Conservation (phyloP, 2,113 vertebrate genomes). For the Apaloderma vittatum region DNA sequence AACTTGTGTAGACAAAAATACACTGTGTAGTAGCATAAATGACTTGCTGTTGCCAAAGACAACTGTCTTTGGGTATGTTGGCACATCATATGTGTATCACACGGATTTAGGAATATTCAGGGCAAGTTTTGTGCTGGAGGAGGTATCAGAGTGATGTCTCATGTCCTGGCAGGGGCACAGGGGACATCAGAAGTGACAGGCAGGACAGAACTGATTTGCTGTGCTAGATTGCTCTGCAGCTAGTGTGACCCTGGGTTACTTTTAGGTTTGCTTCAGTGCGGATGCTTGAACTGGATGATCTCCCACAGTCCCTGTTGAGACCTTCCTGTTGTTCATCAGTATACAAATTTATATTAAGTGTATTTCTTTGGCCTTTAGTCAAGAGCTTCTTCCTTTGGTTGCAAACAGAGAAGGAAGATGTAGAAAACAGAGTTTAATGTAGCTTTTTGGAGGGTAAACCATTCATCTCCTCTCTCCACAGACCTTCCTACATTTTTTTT, state of each 20-base stretch:
- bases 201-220: background rate
- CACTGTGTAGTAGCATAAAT: background rate
- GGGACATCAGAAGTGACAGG: background rate
- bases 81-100: background rate
- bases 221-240: background rate
- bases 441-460: background rate
- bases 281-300: background rate
- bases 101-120: background rate
- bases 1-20: background rate
- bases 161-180: fast-evolving
- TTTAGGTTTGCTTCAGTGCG: background rate
- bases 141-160: background rate
- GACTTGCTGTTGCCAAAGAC: background rate
- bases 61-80: background rate
- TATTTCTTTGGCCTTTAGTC: background rate
- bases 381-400: constrained; percentile 29
- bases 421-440: background rate
- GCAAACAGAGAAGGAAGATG: background rate
- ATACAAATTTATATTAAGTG: background rate
- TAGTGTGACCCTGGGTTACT: background rate
- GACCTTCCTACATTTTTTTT: background rate
- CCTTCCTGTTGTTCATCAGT: background rate
- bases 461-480: background rate
- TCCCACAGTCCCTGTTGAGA: background rate
- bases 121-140: background rate